Conservation (phyloP, 2,797 vertebrate species). For the Thripadectes ignobilis region DNA sequence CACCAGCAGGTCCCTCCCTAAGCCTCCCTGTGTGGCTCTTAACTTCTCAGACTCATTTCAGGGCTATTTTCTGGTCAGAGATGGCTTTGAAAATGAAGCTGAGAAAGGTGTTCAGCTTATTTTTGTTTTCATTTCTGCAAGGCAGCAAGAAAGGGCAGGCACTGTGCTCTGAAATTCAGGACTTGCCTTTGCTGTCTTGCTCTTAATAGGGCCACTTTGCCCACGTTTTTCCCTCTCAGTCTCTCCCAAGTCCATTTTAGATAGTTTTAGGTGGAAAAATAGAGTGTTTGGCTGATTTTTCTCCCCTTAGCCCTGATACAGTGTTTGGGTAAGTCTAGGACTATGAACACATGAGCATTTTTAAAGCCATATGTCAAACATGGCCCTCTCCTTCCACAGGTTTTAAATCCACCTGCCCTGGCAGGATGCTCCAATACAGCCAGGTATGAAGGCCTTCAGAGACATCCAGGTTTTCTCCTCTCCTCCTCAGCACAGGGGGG, state of each 20-base stretch:
- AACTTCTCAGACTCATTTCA: constrained; percentile 48
- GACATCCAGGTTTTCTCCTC: neutral
- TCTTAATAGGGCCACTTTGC: neutral
- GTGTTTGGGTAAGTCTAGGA: neutral
- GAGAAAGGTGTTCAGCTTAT: neutral
- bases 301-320: neutral
- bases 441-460: neutral
- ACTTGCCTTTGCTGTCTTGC: neutral
- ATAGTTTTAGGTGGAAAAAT: neutral
- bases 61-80: neutral
- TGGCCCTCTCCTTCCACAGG: neutral
- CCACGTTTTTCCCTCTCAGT: neutral
- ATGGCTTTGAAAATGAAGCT: constrained; percentile 29
- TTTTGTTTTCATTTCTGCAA: constrained; percentile 41
- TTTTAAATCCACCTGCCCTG: neutral
- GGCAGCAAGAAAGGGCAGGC: neutral
- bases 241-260: neutral
- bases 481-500: neutral
- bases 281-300: neutral
- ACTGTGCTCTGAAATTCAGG: neutral
- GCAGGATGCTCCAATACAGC: fast-evolving
- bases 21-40: neutral
- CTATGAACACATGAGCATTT: neutral
- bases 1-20: neutral
- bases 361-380: neutral